These are phyloP conservation scores for Formica selysi DNA, from an alignment of 1,140 invertebrate genomes.

Conservation along the genomic window DNA sequence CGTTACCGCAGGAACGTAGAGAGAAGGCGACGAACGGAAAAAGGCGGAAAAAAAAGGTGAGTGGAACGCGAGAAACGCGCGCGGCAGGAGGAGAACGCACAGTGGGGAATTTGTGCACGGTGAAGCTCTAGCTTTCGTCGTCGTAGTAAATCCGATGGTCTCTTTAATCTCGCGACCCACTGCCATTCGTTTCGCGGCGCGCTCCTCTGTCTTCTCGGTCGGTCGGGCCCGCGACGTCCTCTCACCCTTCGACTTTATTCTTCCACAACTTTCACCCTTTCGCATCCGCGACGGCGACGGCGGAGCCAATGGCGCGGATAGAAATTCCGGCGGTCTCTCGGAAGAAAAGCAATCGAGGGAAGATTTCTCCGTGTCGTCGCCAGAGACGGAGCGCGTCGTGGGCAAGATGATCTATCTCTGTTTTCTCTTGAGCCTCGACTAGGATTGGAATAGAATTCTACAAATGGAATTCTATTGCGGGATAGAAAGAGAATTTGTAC, in stretches of 20 bases:
- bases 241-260: slow-evolving; percentile 44
- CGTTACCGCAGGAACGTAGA: not conserved
- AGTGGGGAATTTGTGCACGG: slow-evolving; percentile 11
- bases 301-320: slow-evolving; percentile 56
- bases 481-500: slow-evolving; percentile 5
- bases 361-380: slow-evolving; percentile 58
- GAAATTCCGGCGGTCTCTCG: slow-evolving; percentile 66
- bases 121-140: slow-evolving; percentile 64
- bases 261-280: slow-evolving; percentile 64
- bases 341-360: slow-evolving; percentile 61
- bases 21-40: slow-evolving; percentile 29
- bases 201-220: slow-evolving; percentile 42
- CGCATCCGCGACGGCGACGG: slow-evolving; percentile 12
- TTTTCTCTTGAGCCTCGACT: slow-evolving; percentile 34
- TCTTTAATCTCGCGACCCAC: slow-evolving; percentile 74
- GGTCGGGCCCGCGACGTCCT: slow-evolving; percentile 14
- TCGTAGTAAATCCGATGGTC: slow-evolving; percentile 67
- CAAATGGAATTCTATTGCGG: slow-evolving; percentile 32
- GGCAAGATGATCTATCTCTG: slow-evolving; percentile 57
- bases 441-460: slow-evolving; percentile 41
- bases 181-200: slow-evolving; percentile 67
- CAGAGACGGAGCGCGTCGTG: slow-evolving; percentile 37
- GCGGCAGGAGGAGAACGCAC: not conserved
- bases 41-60: not conserved
- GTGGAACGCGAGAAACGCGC: slow-evolving; percentile 26